Base-by-base conservation (phyloP, 2,888 invertebrate species). In the Steinernema carpocapsae region DNA sequence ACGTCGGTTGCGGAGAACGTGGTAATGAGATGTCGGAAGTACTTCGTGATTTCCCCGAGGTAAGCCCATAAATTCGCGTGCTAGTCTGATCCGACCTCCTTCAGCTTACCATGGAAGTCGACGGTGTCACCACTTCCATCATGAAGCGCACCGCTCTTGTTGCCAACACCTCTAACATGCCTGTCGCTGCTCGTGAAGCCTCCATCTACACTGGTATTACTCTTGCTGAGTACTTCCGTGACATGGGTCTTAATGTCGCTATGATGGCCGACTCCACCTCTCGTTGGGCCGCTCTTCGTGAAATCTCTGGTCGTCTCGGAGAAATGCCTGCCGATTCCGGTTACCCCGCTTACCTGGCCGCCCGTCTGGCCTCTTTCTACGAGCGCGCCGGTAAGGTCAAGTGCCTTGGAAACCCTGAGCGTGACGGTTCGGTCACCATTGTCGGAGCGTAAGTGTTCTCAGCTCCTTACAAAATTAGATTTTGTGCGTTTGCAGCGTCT, bases 251-350 rank as follows among this genome's bases (percentile, higher is more conserved):
- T 92, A 94, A 99, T 89, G 99, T 99, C 64, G 95, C 97, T 84
- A 99, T 99, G 99, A 99, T 99, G 99, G 99, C 99, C 79, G 99
- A 99, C 91, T 99, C 97, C 37, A 99, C 99, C 24, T 99, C 97
- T 17, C 94, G 99, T 90, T 99, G 99, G 99, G 99, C 99, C 77
- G 99, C 99, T 84, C 92, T 99, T 89, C 92, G 99, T 91, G 99
- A 99, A 92, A 99, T 99, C 90, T 97, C 97, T 0, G 97, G 86
- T 78, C 97, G 99, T 90, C 91, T 99, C 88, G 99, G 99, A 88
- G 99, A 99, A 92, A 99, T 99, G 99, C 99, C 99, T 88, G 99
- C 99, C 86, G 95, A 91, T 87, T 91, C 91, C 70, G 99, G 99
- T 88, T 99, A 99, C 90, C 99, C 99, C 59, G 99, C 99, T 76